A percentile compares a stretch with the other conserved stretches of the same genome.
Evolutionary conservation across 2,113 vertebrate species (phyloP).

Genomic region (Pongo pygmaeus): DNA sequence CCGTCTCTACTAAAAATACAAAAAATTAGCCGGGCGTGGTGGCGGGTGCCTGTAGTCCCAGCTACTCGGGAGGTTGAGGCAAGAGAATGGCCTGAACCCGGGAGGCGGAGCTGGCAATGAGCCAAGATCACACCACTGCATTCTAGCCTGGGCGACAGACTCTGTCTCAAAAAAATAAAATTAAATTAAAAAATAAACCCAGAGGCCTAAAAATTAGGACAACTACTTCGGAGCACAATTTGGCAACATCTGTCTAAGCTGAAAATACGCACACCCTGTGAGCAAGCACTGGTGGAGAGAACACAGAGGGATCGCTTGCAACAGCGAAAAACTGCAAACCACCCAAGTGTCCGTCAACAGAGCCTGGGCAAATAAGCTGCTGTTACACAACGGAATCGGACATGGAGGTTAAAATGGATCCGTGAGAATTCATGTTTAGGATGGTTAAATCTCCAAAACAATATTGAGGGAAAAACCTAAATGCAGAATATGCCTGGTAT

Average conservation of each 20-base stretch:
- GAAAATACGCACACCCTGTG: not conserved
- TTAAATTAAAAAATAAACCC: not conserved
- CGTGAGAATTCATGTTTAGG: not conserved
- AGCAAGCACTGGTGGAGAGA: not conserved
- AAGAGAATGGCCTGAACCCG: no score
- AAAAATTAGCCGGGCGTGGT: no score
- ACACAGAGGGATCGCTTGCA: rapidly evolving
- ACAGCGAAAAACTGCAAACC: not conserved
- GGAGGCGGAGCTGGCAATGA: no score
- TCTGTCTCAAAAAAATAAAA: no score
- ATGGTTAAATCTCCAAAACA: not conserved
- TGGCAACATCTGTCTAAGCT: not conserved
- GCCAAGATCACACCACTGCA: no score
- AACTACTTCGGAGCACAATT: not conserved
- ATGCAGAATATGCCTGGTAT: not conserved
- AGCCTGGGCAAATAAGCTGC: not conserved
- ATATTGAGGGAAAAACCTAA: not conserved
- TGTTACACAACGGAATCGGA: not conserved
- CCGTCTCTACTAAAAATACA: no score
- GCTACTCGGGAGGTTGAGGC: no score
- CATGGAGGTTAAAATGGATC: not conserved
- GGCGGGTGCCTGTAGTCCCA: no score
- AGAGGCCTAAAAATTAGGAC: not conserved
- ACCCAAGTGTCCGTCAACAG: not conserved
- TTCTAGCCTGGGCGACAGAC: no score